Conservation (phyloP, 2,888 invertebrate species). For the Abscondita cerata region DNA sequence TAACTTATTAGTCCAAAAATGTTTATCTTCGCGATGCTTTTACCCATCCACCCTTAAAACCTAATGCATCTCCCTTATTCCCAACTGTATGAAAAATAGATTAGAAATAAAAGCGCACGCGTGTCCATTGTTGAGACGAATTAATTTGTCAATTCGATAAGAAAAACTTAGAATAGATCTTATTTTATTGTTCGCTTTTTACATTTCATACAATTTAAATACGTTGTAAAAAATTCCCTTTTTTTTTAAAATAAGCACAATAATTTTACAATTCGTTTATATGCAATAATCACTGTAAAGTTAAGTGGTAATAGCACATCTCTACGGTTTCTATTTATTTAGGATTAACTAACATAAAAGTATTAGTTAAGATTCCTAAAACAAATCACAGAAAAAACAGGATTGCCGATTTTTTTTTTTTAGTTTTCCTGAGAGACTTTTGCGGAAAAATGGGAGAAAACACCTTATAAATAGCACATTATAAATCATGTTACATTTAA, state of each 20-base stretch:
- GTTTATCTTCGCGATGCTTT: neutral
- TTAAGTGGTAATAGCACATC: conserved; percentile 10
- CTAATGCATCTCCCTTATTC: conserved; percentile 13
- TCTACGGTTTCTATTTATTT: conserved; percentile 14
- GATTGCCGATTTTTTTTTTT: conserved; percentile 15
- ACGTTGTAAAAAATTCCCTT: conserved; percentile 14
- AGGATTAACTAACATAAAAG: conserved; percentile 10
- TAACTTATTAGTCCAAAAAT: neutral
- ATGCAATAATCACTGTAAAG: conserved; percentile 19
- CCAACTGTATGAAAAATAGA: conserved; percentile 23
- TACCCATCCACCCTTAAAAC: neutral
- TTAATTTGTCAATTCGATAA: conserved; percentile 25
- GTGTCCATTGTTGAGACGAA: conserved; percentile 30
- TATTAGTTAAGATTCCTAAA: conserved; percentile 13
- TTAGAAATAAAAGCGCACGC: conserved; percentile 22
- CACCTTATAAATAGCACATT: conserved; percentile 3
- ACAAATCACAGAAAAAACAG: conserved; percentile 24
- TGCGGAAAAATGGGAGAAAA: neutral
- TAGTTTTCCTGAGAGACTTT: conserved; percentile 9
- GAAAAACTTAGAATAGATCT: conserved; percentile 10
- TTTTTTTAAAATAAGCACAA: conserved; percentile 13
- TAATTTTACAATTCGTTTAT: conserved; percentile 17
- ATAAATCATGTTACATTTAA: conserved; percentile 12
- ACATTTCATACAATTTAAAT: conserved; percentile 22
- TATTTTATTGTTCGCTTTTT: conserved; percentile 24